Base-by-base conservation (phyloP, 2,888 invertebrate genomes). In the Brachypalpus laphriformis region DNA sequence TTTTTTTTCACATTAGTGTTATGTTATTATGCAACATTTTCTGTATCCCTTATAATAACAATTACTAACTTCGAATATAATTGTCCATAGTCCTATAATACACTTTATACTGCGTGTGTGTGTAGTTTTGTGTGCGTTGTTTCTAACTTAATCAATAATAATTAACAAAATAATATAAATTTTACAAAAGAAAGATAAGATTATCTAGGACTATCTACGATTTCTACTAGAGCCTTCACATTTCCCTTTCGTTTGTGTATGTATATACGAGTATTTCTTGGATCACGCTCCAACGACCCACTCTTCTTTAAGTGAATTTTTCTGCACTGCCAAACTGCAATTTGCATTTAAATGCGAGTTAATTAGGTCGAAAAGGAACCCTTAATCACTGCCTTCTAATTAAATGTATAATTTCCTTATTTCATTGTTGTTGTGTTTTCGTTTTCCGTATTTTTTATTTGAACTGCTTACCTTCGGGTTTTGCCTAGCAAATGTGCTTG, bases 351-450 rank as follows among this genome's bases (percentile, higher is more conserved):
- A 83, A 75, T 80, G 74, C 51, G 56, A 70, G 65, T 80, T 85
- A 85, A 81, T 81, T 85, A 85, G 75, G 85, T 75, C 70, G 59
- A 71, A 71, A 75, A 65, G 68, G 70, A 56, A 45, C 47, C 56
- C 57, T 70, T 71, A 70, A 75, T 70, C 70, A 75, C 59, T 47
- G 54, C 51, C 59, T 66, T 65, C 71, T 81, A 85, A 81, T 80
- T 70, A 82, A 68, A 78, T 78, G 70, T 75, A 85, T 82, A 87
- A 85, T 82, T 86, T 87, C 72, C 80, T 85, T 71, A 83, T 78
- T 83, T 75, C 85, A 72, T 82, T 80, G 80, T 74, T 57, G 22
- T 61, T 47, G 61, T 70, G 18, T 57, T 76, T 65, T 77, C 51
- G 54, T 68, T 82, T 75, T 83, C 83, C 74, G 59, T 63, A 37